Evolutionary conservation across 2,797 vertebrate species (phyloP).

Genomic region (Podarcis lilfordi): DNA sequence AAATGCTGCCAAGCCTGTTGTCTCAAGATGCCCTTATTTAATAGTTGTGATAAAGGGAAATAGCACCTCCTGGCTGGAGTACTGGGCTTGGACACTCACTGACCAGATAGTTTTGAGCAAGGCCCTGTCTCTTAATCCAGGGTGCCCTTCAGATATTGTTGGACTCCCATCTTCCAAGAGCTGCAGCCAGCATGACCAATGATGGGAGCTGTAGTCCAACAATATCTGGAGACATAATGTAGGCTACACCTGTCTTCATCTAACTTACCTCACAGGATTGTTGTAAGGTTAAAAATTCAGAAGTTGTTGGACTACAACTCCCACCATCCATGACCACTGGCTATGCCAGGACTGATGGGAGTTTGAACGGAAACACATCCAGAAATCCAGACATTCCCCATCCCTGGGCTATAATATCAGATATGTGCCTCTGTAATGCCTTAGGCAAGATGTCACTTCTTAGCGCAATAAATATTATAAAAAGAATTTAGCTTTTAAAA

Average conservation of each 20-base stretch:
- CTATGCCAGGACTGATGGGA: neutral
- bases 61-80: neutral
- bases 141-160: no score
- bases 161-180: no score
- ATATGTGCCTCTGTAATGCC: neutral
- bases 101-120: neutral
- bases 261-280: neutral
- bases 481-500: neutral
- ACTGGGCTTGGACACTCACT: neutral
- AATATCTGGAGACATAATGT: no score
- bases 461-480: neutral
- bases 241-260: neutral
- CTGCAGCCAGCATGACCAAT: no score
- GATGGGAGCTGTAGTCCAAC: no score
- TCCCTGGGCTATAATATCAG: neutral
- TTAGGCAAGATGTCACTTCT: neutral
- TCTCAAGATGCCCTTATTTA: neutral
- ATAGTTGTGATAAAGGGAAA: neutral
- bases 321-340: neutral
- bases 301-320: neutral
- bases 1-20: constrained; percentile 35
- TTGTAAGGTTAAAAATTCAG: neutral
- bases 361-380: neutral
- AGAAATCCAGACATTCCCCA: neutral
- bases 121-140: neutral